Evolutionary conservation across 2,797 vertebrate genomes (phyloP), one percentile per base, ranked within the genome.

Genomic region (Lithobates sylvaticus): DNA sequence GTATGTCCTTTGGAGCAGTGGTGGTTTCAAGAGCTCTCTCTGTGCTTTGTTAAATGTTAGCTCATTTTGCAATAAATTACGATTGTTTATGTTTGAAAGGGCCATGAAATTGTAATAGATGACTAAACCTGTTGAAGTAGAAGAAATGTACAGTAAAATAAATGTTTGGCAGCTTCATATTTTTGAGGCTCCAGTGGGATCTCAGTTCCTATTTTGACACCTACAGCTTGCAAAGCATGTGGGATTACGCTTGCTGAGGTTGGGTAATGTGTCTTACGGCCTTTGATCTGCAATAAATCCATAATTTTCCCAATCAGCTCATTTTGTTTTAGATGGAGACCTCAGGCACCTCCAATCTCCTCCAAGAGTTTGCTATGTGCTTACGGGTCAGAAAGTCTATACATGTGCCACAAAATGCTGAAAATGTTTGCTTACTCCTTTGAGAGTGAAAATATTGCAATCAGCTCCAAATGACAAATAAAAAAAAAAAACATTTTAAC

Each of bases 381-480:
- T 23, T 68, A 47, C 23, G 27, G 67, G 67, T 71, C 67, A 80
- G 16, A 26, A 13, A n/a, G 78, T 29, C 18, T 80, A 44, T 26
- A 71, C 42, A 54, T 70, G 21, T 23, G n/a, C 26, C 70, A 36
- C n/a, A 80, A 42, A 42, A 64, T 21, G 18, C 26, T 80, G 18
- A 7, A 72, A 72, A 61, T 61, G 58, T 54, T 69, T 34, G 23
- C 65, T 80, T 47, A 80, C 13, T 71, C 47, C 44, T 29, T 27
- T 32, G 47, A 71, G 77, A 80, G 47, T 23, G 5, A 23, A 67
- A 74, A 42, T 29, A 21, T 64, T 67, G 64, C 50, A n/a, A 42
- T 75, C 23, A 65, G 34, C 71, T 74, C 27, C 73, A 83, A 74
- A 83, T 83, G 58, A 10, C 36, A 44, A 44, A 75, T 74, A 65